These are phyloP conservation scores for Parapristionchus giblindavisi DNA, from an alignment of 2,888 invertebrate species.

Conservation along the genomic window DNA sequence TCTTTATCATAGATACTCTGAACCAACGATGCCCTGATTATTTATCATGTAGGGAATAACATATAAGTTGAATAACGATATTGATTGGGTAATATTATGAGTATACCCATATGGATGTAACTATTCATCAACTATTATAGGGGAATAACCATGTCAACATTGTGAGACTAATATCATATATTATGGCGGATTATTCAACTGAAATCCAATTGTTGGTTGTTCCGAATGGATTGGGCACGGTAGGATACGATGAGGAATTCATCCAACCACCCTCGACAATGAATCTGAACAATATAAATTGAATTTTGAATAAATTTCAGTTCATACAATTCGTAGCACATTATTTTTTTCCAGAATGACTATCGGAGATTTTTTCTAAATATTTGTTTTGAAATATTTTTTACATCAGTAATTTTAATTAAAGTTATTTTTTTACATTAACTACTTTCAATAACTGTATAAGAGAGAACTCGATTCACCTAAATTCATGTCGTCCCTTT, in stretches of 20 bases:
- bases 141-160: too few relatives aligned
- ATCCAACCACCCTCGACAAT: conserved; percentile 31
- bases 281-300: conserved; percentile 1
- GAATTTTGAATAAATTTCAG: not conserved
- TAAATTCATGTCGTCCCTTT: conserved; percentile 33
- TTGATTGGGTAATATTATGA: too few relatives aligned
- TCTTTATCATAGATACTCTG: too few relatives aligned
- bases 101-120: too few relatives aligned
- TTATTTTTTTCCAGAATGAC: not conserved
- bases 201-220: conserved; percentile 36
- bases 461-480: too few relatives aligned
- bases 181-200: conserved; percentile 18
- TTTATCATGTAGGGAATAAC: too few relatives aligned
- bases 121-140: too few relatives aligned
- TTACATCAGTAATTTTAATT: not conserved
- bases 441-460: too few relatives aligned
- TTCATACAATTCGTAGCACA: too few relatives aligned
- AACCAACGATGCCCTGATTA: too few relatives aligned
- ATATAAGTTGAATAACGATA: too few relatives aligned
- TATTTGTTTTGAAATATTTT: not conserved
- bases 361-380: not conserved
- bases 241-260: conserved; percentile 33
- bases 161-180: too few relatives aligned
- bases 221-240: conserved; percentile 38
- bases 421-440: not conserved